Percentiles rank a stretch among this genome's conserved stretches.
Conservation (phyloP, 2,888 invertebrate species). For the Acanthococcus lagerstroemiae region DNA sequence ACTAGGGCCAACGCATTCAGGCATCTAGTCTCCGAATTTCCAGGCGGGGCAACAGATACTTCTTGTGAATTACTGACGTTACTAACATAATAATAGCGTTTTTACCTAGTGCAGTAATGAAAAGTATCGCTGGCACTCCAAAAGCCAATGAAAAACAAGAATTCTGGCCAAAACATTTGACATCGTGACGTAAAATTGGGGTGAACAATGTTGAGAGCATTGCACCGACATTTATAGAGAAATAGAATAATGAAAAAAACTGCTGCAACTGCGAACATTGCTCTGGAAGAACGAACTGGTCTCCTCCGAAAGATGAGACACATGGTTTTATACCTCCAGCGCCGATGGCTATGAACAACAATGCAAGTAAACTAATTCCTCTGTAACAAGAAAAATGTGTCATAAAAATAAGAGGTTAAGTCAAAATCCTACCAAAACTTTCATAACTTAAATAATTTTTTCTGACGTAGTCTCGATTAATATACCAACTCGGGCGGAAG, state of each 20-base stretch:
- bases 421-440: too few species aligned
- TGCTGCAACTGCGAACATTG: slow-evolving; percentile 55
- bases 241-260: slow-evolving; percentile 71
- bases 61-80: too few species aligned
- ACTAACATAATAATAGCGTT: too few species aligned
- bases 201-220: slow-evolving; percentile 63
- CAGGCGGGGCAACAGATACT: not conserved
- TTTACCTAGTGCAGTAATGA: slow-evolving; percentile 52
- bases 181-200: slow-evolving; percentile 56
- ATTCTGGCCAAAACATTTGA: slow-evolving; percentile 54
- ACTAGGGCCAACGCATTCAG: too few species aligned
- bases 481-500: slow-evolving; percentile 10
- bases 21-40: too few species aligned
- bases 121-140: slow-evolving; percentile 58
- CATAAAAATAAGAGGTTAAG: too few species aligned
- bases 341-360: slow-evolving; percentile 60
- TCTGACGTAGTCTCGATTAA: not conserved
- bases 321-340: slow-evolving; percentile 78
- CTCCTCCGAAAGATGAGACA: slow-evolving; percentile 71
- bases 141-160: slow-evolving; percentile 64
- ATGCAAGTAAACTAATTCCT: slow-evolving; percentile 46
- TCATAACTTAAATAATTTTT: too few species aligned
- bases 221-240: slow-evolving; percentile 55
- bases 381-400: slow-evolving; percentile 2
- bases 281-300: slow-evolving; percentile 58